Base-by-base conservation (phyloP, 2,113 vertebrate genomes). In the Lathamus discolor region DNA sequence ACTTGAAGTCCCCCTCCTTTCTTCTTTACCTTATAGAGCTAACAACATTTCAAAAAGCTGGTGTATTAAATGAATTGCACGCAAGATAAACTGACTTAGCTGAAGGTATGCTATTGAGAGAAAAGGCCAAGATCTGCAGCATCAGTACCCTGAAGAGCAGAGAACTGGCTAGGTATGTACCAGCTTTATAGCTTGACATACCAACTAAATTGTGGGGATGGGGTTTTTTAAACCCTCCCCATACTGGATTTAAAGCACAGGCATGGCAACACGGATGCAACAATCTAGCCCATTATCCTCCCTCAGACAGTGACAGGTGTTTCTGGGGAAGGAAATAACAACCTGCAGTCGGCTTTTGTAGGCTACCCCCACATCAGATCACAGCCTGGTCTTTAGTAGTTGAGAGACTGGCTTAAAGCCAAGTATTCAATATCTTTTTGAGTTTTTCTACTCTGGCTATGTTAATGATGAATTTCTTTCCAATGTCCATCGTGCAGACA, bases 231-330 rank as follows among this genome's bases (percentile, higher is more conserved):
- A 39, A 51, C 20, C 7, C 9, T 84, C 24, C 33, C 54, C 62
- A 84, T 62, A 22, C 28, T 64, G 74, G 72, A 44, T 87, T 78
- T 35, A 73, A 84, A 94, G 57, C 33, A 52, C 10, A 57, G 33
- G 39, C 37, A 69, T 52, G 15, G 35, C 35, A 91, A 83, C 25
- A 76, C 6, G 22, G 74, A 73, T 85, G 35, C 15, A 68, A 66
- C 84, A 78, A 85, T 86, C 62, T 57, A 51, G 69, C 55, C 64
- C 44, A 57, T 70, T 89, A 82, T 61, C 69, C 48, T 84, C 52
- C 57, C 31, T 74, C 81, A 93, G 72, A 95, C 46, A 86, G 74
- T 5, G 89, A 63, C 91, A 97, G 81, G 91, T 97, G 81, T 89
- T 97, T 89, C 74, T 88, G 46, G 37, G 64, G 49, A 94, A 54